Conservation (phyloP, 35 echinoderm and acorn worm species). For the Amphiura filiformis region DNA sequence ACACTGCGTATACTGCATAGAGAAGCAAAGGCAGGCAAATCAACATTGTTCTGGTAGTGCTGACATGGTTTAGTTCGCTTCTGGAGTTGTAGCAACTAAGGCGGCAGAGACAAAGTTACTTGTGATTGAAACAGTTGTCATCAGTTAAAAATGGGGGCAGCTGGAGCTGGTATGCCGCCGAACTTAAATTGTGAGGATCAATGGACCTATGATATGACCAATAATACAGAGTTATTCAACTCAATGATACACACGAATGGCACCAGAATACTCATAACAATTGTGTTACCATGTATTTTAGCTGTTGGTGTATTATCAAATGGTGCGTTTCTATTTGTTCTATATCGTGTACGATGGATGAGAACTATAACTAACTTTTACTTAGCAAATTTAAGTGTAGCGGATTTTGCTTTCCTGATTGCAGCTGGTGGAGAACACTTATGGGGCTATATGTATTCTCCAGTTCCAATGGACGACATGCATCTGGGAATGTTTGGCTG, state of each 20-base stretch:
- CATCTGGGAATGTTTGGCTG: background rate
- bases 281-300: slow-evolving; percentile 19
- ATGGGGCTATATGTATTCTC: background rate
- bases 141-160: background rate
- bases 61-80: background rate
- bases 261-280: slow-evolving; percentile 6
- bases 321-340: slow-evolving; percentile 9
- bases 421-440: background rate
- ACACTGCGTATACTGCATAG: background rate
- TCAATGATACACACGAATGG: background rate
- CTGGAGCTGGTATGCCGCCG: background rate
- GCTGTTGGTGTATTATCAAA: slow-evolving; percentile 16
- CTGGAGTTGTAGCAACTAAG: background rate
- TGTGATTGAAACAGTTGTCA: background rate
- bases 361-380: slow-evolving; percentile 31
- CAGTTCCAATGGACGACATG: background rate
- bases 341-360: slow-evolving; percentile 35
- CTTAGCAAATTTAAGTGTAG: slow-evolving; percentile 14
- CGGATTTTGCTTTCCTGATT: slow-evolving; percentile 18
- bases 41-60: background rate
- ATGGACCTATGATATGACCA: background rate
- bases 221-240: background rate
- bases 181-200: background rate
- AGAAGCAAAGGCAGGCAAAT: background rate
- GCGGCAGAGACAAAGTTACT: background rate